Percentiles rank a stretch among this genome's conserved stretches.
Evolutionary conservation across 37 sponge, comb jelly and placozoan genomes (phyloP).

Genomic region (Chondrilla cf. caribensis): DNA sequence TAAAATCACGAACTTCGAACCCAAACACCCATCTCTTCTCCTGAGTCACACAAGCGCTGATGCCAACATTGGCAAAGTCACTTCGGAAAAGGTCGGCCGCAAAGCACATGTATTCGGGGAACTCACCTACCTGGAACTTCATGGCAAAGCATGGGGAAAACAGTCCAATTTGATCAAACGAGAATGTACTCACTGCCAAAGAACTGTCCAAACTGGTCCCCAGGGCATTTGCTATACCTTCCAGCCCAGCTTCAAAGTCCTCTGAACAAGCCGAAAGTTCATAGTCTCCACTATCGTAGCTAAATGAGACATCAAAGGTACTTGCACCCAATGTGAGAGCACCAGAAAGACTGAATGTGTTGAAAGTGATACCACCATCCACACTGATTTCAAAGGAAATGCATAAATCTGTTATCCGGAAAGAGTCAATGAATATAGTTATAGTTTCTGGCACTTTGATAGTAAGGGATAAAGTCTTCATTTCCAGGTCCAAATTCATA

Average conservation of each 20-base stretch:
- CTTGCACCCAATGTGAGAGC: not conserved
- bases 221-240: not conserved
- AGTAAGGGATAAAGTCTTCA: not conserved
- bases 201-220: not conserved
- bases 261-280: not conserved
- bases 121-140: not conserved
- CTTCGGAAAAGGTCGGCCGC: not conserved
- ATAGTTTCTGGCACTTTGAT: not conserved
- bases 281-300: not conserved
- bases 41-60: not conserved
- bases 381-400: not conserved
- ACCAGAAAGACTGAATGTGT: not conserved
- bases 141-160: constrained; percentile 2
- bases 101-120: not conserved
- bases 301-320: not conserved
- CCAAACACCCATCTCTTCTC: not conserved
- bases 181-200: not conserved
- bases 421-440: not conserved
- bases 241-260: not conserved
- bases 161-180: not conserved
- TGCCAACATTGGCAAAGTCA: not conserved
- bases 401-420: not conserved
- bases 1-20: constrained; percentile 1
- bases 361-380: not conserved
- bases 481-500: not conserved